Evolutionary conservation across 1,140 invertebrate genomes (phyloP), one percentile per base, ranked within the genome.

Genomic region (Eueides isabella): DNA sequence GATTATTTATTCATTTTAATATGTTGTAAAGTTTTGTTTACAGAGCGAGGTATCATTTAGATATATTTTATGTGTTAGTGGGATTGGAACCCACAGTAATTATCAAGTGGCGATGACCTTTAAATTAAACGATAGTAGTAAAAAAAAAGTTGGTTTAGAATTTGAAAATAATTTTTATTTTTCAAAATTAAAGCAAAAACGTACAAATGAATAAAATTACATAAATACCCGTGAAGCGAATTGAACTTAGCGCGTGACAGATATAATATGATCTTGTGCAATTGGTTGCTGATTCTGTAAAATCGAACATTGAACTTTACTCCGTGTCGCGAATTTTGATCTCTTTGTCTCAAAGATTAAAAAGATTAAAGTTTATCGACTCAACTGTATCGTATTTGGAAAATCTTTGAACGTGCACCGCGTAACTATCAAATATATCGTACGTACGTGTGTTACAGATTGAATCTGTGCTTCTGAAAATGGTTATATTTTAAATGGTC

Each of bases 251-350:
- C 9, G 23, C 12, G 11, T 0, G 11, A 26, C 48, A 26, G 48
- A 55, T 12, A 26, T 55, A 55, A 55, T 55, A 55, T 26, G 23
- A 23, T 55, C 26, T 55, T 55, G 48, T 23, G 23, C 48, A 26
- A 55, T 55, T 55, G 48, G 48, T 55, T 44, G 3, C 7, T 48
- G 4, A 12, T 48, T 55, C 9, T 11, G 7, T 55, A 3, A 23
- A 12, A 55, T 55, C 19, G 48, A 55, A 26, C 48, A 55, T 55
- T 55, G 48, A 23, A 55, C 48, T 44, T 19, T n/a, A n/a, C 41
- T 26, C 6, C 19, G 26, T 19, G 48, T 55, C 19, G 48, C 48
- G 19, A 55, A 26, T 23, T 23, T 55, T 3, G 48, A 55, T 55
- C n/a, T 55, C n/a, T 23, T 55, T 55, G 48, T 55, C 48, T 26